Base-by-base conservation (phyloP, 2,888 invertebrate genomes). In the Eristalis tenax region DNA sequence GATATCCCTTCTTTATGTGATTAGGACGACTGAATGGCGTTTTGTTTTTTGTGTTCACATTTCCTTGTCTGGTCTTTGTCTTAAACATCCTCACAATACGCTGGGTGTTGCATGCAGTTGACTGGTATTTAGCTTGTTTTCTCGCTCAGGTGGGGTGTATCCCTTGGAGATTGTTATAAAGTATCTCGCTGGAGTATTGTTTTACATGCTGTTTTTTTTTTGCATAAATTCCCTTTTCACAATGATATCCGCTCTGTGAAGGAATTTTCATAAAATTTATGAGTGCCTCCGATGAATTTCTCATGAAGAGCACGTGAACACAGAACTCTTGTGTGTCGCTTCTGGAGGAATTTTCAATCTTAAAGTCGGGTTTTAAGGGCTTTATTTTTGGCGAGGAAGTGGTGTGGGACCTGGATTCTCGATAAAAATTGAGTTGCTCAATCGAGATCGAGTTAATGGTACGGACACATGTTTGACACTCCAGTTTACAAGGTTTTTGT, bases 1-100 rank as follows among this genome's bases (percentile, higher is more conserved):
- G 70, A 71, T 71, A 65, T 70, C 57, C 70, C 50, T 64, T 64
- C 56, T 59, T 70, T 15, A 65, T 70, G 38, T 63, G 77, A 77
- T 63, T 77, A 71, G 64, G 26, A 56, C 18, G 63, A 64, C 35
- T 63, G 76, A 13, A 23, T 64, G 22, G 43, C 6, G 43, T 18
- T 59, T 32, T 64, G 8, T n/a, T 28, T 28, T 32, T 32, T 32
- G 32, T 10, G 32, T 18, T n/a, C 43, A n/a, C 43, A n/a, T 43
- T 43, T 43, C 43, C 43, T 43, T 50, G 18, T 50, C n/a, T n/a
- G 50, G 10, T 18, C 50, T 50, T 43, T 43, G n/a, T 43, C 43
- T 43, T 43, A 43, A 43, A 15, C n/a, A 18, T 43, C 50, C 50
- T n/a, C 50, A 13, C 40, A 18, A n/a, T n/a, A 18, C 50, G 13